Evolutionary conservation across 2,113 vertebrate species (phyloP), one percentile per base, ranked within the genome.

Genomic region (Megaleporinus macrocephalus): DNA sequence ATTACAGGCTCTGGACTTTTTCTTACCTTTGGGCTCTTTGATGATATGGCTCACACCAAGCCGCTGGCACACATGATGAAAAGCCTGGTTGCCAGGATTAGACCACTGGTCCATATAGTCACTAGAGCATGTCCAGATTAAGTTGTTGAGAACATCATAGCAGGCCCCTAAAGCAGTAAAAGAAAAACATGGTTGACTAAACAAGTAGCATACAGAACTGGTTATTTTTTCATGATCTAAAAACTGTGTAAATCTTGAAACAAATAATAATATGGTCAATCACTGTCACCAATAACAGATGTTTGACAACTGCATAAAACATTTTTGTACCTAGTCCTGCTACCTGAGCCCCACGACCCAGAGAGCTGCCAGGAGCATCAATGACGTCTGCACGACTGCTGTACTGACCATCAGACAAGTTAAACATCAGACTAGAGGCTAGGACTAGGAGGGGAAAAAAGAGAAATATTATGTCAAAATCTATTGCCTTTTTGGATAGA

Each of bases 21-120:
- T 4, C 66, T 88, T 90, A 99, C 98, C 98, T 97, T 95, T 98
- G 84, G 97, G 96, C 86, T 98, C 96, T 22, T 91, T 81, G 63
- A 99, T 97, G 87, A 97, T n/a, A 57, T 99, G 97, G 90, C 96
- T 98, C 81, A 99, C 97, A 44, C 97, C 97, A 27, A 99, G 95
- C 62, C 98, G 94, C 91, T 98, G 96, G 90, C 98, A 99, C 85
- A 99, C 95, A n/a, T 98, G 97, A 85, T 99, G 98, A 93, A 99
- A 99, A 59, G 98, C 97, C 86, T 99, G 98, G 88, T 99, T 99
- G 65, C 98, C 98, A 9, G 98, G 98, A 73, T 99, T 99, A 86
- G 96, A 99, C 98, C 98, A 99, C 87, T 99, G 98, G 89, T 99
- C 98, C 13, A 99, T 97, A 68, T 99, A 99, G 91, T 99, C 98